These are phyloP conservation scores for Holacanthus passer DNA, from an alignment of 2,113 vertebrate genomes.

Conservation along the genomic window DNA sequence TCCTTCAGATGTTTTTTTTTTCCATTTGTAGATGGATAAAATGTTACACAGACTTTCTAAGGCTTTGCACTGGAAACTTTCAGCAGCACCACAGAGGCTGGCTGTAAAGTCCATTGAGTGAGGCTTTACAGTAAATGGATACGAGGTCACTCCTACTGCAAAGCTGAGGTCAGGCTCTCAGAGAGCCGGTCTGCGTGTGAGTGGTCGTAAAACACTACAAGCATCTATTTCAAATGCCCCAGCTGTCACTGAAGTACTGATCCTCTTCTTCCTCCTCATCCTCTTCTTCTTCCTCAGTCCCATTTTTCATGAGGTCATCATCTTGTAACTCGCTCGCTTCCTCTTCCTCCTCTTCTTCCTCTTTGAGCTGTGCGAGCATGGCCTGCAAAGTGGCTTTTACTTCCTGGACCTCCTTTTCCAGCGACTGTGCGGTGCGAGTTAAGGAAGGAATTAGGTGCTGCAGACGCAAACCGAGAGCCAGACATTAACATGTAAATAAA, in stretches of 20 bases:
- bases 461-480: neutral
- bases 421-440: slow-evolving; percentile 86
- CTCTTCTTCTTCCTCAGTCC: slow-evolving; percentile 60
- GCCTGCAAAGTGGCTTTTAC: slow-evolving; percentile 86
- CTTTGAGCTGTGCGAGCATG: slow-evolving; percentile 81
- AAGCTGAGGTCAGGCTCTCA: slow-evolving; percentile 60
- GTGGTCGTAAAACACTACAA: slow-evolving; percentile 59
- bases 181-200: slow-evolving; percentile 36
- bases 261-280: slow-evolving; percentile 78
- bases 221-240: slow-evolving; percentile 82
- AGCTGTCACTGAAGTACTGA: slow-evolving; percentile 89
- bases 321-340: slow-evolving; percentile 75
- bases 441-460: slow-evolving; percentile 79
- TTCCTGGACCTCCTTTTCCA: slow-evolving; percentile 90
- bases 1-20: slow-evolving; percentile 17
- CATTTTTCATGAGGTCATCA: slow-evolving; percentile 69
- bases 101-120: neutral
- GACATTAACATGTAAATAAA: slow-evolving; percentile 48
- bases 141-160: slow-evolving; percentile 54
- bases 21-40: slow-evolving; percentile 8
- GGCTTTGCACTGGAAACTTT: slow-evolving; percentile 39
- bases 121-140: slow-evolving; percentile 61
- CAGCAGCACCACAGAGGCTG: slow-evolving; percentile 9
- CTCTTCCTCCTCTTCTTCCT: slow-evolving; percentile 75
- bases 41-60: slow-evolving; percentile 15